phyloP scores from a whole-genome alignment of 2,888 invertebrate genomes.

The Chrysina gloriosa region DNA sequence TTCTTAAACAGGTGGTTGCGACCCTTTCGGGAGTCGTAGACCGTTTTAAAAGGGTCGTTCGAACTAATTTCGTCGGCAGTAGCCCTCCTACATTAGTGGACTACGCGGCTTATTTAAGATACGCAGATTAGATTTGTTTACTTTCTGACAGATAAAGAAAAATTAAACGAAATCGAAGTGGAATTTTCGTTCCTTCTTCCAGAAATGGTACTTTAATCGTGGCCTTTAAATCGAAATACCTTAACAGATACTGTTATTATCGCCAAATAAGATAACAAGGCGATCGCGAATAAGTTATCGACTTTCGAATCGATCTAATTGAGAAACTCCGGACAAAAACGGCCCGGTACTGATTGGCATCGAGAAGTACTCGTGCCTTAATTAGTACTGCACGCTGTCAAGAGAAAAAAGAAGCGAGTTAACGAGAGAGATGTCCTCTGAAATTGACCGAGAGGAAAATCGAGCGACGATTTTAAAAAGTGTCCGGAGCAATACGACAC shows the following conservation, averaged over 20 bases:
- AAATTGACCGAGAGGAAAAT: not conserved
- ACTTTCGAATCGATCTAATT: not conserved
- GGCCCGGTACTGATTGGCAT: constrained; percentile 21
- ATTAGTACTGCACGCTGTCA: constrained; percentile 7
- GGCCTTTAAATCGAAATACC: no score
- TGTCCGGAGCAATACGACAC: constrained; percentile 23
- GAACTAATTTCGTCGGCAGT: constrained; percentile 7
- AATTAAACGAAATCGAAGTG: no score
- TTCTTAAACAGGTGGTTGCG: constrained; percentile 32
- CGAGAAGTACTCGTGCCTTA: constrained; percentile 21
- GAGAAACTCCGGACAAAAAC: constrained; percentile 16
- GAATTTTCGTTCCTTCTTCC: no score
- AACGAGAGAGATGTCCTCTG: not conserved
- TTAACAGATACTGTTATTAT: no score
- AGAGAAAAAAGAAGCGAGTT: not conserved
- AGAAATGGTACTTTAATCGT: no score
- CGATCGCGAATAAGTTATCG: constrained; percentile 4
- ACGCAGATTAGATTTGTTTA: no score
- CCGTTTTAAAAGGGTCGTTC: constrained; percentile 19
- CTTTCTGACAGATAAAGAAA: no score
- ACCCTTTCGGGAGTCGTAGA: constrained; percentile 6
- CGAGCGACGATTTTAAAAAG: constrained; percentile 17
- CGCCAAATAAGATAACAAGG: not conserved
- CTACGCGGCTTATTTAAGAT: no score
- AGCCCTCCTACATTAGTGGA: not conserved